These are phyloP conservation scores for Galagoides demidoff DNA, from an alignment of 2,797 vertebrate species.

Conservation along the genomic window DNA sequence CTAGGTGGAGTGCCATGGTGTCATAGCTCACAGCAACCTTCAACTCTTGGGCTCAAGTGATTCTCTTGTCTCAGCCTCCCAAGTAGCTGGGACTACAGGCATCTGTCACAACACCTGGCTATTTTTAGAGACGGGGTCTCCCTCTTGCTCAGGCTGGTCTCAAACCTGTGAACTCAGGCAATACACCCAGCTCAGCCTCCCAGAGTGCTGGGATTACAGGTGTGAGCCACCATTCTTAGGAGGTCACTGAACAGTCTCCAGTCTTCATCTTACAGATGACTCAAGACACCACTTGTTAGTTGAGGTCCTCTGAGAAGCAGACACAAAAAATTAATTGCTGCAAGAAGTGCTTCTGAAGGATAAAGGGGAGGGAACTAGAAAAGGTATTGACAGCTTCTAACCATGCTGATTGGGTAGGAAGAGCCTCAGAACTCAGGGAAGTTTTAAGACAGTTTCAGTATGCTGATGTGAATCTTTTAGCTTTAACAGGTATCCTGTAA, in stretches of 20 bases:
- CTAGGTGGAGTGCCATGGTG: no score
- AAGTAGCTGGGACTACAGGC: no score
- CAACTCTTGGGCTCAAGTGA: no score
- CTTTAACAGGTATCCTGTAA: neutral
- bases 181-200: no score
- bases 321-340: neutral
- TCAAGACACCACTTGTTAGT: neutral
- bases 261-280: slow-evolving; percentile 11
- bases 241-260: neutral
- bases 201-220: no score
- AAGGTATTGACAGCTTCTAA: neutral
- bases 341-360: neutral
- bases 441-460: neutral
- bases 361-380: neutral
- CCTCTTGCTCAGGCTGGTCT: no score
- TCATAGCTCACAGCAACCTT: no score
- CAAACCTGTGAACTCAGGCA: no score
- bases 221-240: neutral
- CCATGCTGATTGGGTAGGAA: neutral
- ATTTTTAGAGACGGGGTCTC: no score
- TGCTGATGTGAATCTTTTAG: neutral
- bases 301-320: neutral
- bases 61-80: no score
- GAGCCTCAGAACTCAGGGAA: neutral
- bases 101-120: no score